Evolutionary conservation across 2,113 vertebrate species (phyloP).

Genomic region (Pavo muticus): DNA sequence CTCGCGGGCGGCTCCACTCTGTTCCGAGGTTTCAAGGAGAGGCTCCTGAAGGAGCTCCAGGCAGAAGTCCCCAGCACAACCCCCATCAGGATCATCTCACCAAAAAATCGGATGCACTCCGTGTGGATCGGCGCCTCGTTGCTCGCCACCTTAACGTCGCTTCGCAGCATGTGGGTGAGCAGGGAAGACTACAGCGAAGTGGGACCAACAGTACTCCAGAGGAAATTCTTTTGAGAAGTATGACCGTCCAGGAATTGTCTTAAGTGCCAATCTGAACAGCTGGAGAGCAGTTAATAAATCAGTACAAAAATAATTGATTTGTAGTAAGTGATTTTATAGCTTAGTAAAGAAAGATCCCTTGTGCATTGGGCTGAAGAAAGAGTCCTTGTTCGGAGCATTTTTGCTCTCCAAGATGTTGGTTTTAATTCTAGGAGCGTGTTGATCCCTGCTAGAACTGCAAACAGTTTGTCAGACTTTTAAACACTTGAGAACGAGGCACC

Average conservation of each 20-base stretch:
- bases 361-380: constrained; percentile 60
- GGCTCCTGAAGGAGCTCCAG: constrained; percentile 62
- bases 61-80: background rate
- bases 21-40: constrained; percentile 36
- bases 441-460: constrained; percentile 45
- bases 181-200: background rate
- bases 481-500: background rate
- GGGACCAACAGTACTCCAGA: background rate
- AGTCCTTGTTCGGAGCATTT: constrained; percentile 45
- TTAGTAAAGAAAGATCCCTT: constrained; percentile 54
- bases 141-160: background rate
- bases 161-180: background rate
- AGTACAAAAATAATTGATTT: constrained; percentile 66
- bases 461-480: constrained; percentile 45
- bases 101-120: background rate
- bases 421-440: constrained; percentile 54
- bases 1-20: constrained; percentile 23
- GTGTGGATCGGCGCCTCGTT: background rate
- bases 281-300: constrained; percentile 64
- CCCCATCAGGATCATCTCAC: rapidly evolving
- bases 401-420: constrained; percentile 29
- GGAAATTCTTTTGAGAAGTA: constrained; percentile 25
- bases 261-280: constrained; percentile 20
- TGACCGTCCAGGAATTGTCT: background rate
- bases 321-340: constrained; percentile 54